Percentiles rank a stretch among this genome's conserved stretches.
Conservation (phyloP, 1,140 invertebrate genomes). For the Sycophaga agraensis region DNA sequence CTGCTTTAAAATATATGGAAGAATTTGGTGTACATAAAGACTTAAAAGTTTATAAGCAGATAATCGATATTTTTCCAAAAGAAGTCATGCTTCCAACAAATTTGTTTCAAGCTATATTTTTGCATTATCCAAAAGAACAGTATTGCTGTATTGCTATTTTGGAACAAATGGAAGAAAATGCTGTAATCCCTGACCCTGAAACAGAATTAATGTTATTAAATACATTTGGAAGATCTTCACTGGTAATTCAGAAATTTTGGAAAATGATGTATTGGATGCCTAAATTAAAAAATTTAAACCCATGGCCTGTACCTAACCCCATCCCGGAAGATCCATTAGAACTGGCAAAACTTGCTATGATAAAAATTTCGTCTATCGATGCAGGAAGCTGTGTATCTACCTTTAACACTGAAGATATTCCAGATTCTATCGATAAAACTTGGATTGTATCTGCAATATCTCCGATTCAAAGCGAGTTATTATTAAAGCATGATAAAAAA, state of each 20-base stretch:
- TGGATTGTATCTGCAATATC: constrained; percentile 94
- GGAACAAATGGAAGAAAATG: constrained; percentile 88
- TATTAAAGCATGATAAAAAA: constrained; percentile 69
- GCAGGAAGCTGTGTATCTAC: constrained; percentile 69
- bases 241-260: constrained; percentile 80
- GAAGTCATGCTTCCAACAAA: constrained; percentile 83
- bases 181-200: constrained; percentile 88
- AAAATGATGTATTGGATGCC: constrained; percentile 99
- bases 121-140: constrained; percentile 94
- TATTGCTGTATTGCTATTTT: constrained; percentile 84
- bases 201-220: constrained; percentile 79
- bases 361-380: constrained; percentile 87
- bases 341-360: constrained; percentile 83
- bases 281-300: constrained; percentile 90
- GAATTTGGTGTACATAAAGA: constrained; percentile 89
- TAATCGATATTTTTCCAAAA: constrained; percentile 92
- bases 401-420: constrained; percentile 66
- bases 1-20: constrained; percentile 85
- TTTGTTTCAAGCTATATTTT: constrained; percentile 81
- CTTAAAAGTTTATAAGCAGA: constrained; percentile 85
- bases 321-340: constrained; percentile 74
- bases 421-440: constrained; percentile 82
- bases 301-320: constrained; percentile 80
- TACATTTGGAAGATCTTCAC: constrained; percentile 79
- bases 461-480: constrained; percentile 71